phyloP scores from a whole-genome alignment of 2,888 invertebrate species.

The Timandra comae region DNA sequence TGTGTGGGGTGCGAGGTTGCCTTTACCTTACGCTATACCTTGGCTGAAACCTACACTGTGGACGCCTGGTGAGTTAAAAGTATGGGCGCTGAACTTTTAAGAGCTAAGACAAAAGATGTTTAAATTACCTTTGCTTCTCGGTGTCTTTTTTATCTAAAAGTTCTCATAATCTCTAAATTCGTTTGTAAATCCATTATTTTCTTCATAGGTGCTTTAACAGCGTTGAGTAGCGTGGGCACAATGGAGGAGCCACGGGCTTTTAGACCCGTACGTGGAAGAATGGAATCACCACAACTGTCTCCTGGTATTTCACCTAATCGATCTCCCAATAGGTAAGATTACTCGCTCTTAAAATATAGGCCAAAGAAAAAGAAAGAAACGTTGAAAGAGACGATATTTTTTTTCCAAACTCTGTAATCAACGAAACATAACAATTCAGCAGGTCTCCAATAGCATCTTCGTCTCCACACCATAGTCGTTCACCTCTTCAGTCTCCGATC shows the following conservation, averaged over 20 bases:
- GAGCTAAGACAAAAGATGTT: too few species aligned
- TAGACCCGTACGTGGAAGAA: slow-evolving; percentile 52
- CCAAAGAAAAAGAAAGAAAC: too few species aligned
- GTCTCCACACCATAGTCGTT: slow-evolving; percentile 42
- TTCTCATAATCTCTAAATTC: too few species aligned
- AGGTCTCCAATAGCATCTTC: slow-evolving; percentile 49
- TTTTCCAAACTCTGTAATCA: too few species aligned
- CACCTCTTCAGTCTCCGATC: slow-evolving; percentile 36
- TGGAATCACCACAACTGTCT: slow-evolving; percentile 59
- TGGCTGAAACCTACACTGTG: slow-evolving; percentile 79
- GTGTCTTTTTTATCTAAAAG: too few species aligned
- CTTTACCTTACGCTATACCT: slow-evolving; percentile 82
- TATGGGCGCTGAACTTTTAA: too few species aligned
- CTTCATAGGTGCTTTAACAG: slow-evolving; percentile 57
- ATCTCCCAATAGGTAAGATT: slow-evolving; percentile 51
- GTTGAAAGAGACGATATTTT: too few species aligned
- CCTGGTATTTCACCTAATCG: slow-evolving; percentile 51
- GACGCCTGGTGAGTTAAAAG: slow-evolving; percentile 58
- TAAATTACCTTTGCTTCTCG: too few species aligned
- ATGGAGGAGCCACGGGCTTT: slow-evolving; percentile 67
- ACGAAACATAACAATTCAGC: too few species aligned
- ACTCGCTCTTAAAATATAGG: too few species aligned
- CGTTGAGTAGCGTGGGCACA: slow-evolving; percentile 56
- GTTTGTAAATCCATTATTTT: too few species aligned
- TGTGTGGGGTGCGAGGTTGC: slow-evolving; percentile 83